These are phyloP conservation scores for Cyrtodaria siliqua DNA, from an alignment of 2,888 invertebrate species.

Conservation along the genomic window DNA sequence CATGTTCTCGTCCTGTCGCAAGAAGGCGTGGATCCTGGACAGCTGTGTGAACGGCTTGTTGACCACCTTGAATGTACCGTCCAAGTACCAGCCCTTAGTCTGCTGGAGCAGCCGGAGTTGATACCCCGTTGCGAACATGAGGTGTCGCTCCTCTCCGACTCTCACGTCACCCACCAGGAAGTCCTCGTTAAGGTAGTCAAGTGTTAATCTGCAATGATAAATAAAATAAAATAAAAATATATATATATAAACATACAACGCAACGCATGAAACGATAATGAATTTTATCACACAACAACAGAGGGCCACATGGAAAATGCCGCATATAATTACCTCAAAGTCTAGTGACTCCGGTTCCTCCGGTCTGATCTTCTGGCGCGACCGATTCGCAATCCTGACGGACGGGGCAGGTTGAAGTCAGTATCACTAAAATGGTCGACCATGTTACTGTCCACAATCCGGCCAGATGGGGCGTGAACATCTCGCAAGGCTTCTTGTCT, in stretches of 20 bases:
- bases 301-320: too few species aligned
- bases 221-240: too few species aligned
- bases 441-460: constrained; percentile 5
- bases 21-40: constrained; percentile 1
- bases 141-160: constrained; percentile 12
- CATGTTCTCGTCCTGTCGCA: background rate
- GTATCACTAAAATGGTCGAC: background rate
- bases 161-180: constrained; percentile 17
- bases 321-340: constrained; percentile 10
- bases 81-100: constrained; percentile 12
- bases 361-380: constrained; percentile 13
- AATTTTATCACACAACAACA: too few species aligned
- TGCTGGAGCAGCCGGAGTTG: constrained; percentile 3
- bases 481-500: background rate
- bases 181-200: background rate
- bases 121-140: constrained; percentile 17
- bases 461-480: background rate
- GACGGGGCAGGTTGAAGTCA: constrained; percentile 10
- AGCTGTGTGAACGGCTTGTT: constrained; percentile 7
- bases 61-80: constrained; percentile 12
- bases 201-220: too few species aligned
- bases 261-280: too few species aligned
- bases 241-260: too few species aligned
- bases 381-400: background rate
- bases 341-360: constrained; percentile 1